Conservation (phyloP, 1,140 invertebrate genomes). For the Diachasmimorpha longicaudata region DNA sequence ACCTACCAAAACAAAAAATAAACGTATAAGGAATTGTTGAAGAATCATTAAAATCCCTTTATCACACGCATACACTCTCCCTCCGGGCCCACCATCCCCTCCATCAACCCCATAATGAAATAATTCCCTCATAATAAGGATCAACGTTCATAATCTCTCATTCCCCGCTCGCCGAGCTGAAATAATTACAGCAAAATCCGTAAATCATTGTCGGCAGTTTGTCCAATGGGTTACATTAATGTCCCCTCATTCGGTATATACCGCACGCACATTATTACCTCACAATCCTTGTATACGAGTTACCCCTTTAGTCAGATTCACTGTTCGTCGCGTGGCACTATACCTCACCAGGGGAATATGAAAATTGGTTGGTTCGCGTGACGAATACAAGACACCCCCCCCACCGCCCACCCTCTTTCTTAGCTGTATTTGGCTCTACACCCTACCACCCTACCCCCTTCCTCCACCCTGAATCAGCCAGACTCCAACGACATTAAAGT, state of each 20-base stretch:
- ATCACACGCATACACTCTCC: too few species aligned
- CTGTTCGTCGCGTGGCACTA: conserved; percentile 11
- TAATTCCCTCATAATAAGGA: too few species aligned
- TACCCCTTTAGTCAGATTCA: background rate
- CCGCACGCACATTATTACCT: background rate
- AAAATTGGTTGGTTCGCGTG: conserved; percentile 4
- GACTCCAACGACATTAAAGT: conserved; percentile 16
- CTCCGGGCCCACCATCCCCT: too few species aligned
- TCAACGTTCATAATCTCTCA: background rate
- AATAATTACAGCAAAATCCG: background rate
- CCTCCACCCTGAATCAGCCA: background rate
- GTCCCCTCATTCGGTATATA: background rate
- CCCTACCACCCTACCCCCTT: background rate
- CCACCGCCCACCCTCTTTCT: background rate
- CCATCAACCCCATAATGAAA: too few species aligned
- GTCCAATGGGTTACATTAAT: background rate
- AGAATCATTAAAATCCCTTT: too few species aligned
- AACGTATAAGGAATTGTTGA: too few species aligned
- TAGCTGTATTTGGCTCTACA: background rate
- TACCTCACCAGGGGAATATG: background rate
- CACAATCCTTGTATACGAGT: background rate
- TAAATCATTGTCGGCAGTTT: conserved; percentile 5
- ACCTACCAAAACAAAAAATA: too few species aligned
- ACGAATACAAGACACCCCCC: background rate
- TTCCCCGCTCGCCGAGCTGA: too few species aligned